Percentiles rank a stretch among this genome's conserved stretches.
Conservation (phyloP, 2,888 invertebrate species). For the Apamea anceps region DNA sequence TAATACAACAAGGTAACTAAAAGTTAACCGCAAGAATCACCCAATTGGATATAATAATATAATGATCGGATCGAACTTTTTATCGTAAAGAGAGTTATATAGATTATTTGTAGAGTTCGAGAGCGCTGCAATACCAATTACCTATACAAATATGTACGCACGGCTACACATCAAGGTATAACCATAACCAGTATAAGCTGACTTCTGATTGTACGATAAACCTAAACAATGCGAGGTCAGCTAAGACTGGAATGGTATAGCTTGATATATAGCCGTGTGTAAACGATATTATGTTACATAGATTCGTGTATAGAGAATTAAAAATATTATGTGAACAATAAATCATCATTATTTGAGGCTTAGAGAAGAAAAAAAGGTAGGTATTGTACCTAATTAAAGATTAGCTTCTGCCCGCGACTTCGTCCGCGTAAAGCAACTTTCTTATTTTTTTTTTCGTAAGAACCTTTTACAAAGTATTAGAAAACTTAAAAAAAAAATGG, state of each 20-base stretch:
- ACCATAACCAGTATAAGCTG: no score
- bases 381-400: background rate
- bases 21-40: slow-evolving; percentile 23
- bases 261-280: background rate
- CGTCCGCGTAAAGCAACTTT: no score
- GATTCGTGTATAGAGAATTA: slow-evolving; percentile 5
- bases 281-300: background rate
- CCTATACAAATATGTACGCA: slow-evolving; percentile 2
- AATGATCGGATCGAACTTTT: slow-evolving; percentile 27
- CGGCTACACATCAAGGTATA: no score
- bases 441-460: no score
- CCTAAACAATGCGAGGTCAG: no score
- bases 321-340: background rate
- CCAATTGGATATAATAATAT: slow-evolving; percentile 42
- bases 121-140: slow-evolving; percentile 37
- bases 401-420: no score
- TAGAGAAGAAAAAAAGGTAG: background rate
- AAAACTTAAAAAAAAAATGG: no score
- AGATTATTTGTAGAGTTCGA: slow-evolving; percentile 17
- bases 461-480: no score
- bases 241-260: no score
- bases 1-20: slow-evolving; percentile 3
- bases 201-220: no score
- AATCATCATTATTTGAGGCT: background rate
- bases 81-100: slow-evolving; percentile 16